A percentile compares a stretch with the other conserved stretches of the same genome.
Evolutionary conservation across 2,113 vertebrate species (phyloP).

Genomic region (Oophaga pumilio): DNA sequence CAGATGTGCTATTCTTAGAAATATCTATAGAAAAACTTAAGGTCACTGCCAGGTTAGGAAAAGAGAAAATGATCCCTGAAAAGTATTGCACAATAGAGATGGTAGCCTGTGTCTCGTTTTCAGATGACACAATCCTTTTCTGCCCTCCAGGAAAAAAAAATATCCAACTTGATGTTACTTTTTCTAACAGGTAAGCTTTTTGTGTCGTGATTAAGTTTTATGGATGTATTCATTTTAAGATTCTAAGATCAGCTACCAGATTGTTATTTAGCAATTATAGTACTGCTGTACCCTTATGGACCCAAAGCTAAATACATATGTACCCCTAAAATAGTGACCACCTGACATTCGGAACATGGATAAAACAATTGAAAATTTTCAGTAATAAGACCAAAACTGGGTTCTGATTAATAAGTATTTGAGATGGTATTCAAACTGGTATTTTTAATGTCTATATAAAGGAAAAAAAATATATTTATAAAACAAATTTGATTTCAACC

Average conservation of each 20-base stretch:
- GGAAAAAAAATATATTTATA: too few relatives aligned
- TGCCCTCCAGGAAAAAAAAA: background rate
- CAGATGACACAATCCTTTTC: background rate
- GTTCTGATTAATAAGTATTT: too few relatives aligned
- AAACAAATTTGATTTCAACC: too few relatives aligned
- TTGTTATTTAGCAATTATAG: background rate
- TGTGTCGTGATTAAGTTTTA: background rate
- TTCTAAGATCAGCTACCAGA: background rate
- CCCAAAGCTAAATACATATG: too few relatives aligned
- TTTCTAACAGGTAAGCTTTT: background rate
- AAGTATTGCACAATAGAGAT: conserved; percentile 48
- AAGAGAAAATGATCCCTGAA: conserved; percentile 49
- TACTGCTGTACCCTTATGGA: background rate
- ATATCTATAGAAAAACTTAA: conserved; percentile 57
- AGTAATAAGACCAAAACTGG: too few relatives aligned
- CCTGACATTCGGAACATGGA: too few relatives aligned
- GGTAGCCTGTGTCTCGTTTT: conserved; percentile 27
- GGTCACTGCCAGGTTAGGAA: conserved; percentile 52
- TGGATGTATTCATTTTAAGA: background rate
- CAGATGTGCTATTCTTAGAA: conserved; percentile 60
- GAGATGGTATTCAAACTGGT: too few relatives aligned
- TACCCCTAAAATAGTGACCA: too few relatives aligned
- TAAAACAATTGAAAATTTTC: too few relatives aligned
- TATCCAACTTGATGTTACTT: background rate
- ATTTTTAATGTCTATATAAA: too few relatives aligned